Evolutionary conservation across 2,797 vertebrate species (phyloP).

Genomic region (Tokudaia muenninki): DNA sequence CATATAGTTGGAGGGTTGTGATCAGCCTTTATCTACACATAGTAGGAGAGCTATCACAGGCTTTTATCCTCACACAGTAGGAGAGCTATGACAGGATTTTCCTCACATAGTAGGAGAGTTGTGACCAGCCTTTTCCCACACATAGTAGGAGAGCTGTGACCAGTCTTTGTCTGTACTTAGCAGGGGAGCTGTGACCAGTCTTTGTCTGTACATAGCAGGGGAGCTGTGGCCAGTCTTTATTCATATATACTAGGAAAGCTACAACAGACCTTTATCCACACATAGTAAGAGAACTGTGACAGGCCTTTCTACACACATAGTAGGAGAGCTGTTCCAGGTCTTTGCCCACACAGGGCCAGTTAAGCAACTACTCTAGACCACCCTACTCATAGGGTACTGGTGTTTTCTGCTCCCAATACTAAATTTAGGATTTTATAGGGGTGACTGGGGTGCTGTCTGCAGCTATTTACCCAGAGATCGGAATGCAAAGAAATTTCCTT

Average conservation of each 20-base stretch:
- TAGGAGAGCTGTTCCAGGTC: not conserved
- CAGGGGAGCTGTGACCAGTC: not conserved
- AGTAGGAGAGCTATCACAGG: not conserved
- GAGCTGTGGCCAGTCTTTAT: not conserved
- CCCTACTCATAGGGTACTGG: not conserved
- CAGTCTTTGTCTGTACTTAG: not conserved
- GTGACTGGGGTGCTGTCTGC: not conserved
- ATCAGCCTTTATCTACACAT: not conserved
- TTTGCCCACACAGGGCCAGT: not conserved
- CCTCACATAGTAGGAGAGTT: too few species aligned
- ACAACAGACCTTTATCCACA: not conserved
- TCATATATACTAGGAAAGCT: not conserved
- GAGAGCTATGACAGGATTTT: not conserved
- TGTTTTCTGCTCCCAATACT: not conserved
- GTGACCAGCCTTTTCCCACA: not conserved
- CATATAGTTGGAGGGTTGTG: too few species aligned
- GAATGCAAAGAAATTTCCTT: not conserved
- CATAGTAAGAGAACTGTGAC: not conserved
- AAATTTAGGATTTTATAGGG: not conserved
- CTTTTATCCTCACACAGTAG: not conserved
- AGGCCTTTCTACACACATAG: not conserved
- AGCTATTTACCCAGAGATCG: not conserved
- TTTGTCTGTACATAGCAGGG: not conserved
- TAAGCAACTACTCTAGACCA: not conserved
- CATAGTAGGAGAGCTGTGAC: too few species aligned